Evolutionary conservation across 2,797 vertebrate species (phyloP), one percentile per base, ranked within the genome.

Genomic region (Lepus oiostolus): DNA sequence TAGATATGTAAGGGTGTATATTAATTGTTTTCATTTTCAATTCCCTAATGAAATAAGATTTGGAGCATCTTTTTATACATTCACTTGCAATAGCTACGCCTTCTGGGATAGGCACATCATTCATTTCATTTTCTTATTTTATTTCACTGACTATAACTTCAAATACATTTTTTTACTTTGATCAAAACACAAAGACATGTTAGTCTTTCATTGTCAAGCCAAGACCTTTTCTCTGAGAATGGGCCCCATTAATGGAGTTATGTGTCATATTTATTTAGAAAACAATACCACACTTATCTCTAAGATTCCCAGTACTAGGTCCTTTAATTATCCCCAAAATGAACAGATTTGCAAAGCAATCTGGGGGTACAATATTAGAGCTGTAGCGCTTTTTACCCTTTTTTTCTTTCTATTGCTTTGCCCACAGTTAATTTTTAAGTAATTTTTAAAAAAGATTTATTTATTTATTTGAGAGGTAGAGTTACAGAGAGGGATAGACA

Each of bases 161-260:
- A 60, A 75, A 85, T 52, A 90, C 17, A 71, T 85, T 75, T 74
- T 93, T 21, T 68, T 24, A 63, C 72, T 95, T 86, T 65, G 62
- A 63, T 80, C n/a, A 85, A 85, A 70, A 90, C 19, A 42, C 28
- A 42, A 28, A 94, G 84, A 42, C 10, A 91, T n/a, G 7, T 1
- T 54, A 67, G 8, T 67, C 17, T 88, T 91, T 74, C 62, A 75
- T 50, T 85, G 13, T 60, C 67, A 90, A 12, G 28, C 5, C 26
- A 60, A 85, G 19, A 90, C 3, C 2, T 76, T 75, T 85, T 85
- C 67, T 76, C 38, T 94, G 11, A 91, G 54, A 68, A 93, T 5
- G 28, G 42, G 17, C 11, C 5, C 4, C 52, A 16, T 76, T 17
- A 67, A 54, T 2, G 12, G 14, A 38, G 2, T 72, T 67, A 71